Percentiles rank a stretch among this genome's conserved stretches.
These are phyloP conservation scores for Lepilemur septentrionalis DNA, from an alignment of 2,797 vertebrate genomes.

Conservation along the genomic window DNA sequence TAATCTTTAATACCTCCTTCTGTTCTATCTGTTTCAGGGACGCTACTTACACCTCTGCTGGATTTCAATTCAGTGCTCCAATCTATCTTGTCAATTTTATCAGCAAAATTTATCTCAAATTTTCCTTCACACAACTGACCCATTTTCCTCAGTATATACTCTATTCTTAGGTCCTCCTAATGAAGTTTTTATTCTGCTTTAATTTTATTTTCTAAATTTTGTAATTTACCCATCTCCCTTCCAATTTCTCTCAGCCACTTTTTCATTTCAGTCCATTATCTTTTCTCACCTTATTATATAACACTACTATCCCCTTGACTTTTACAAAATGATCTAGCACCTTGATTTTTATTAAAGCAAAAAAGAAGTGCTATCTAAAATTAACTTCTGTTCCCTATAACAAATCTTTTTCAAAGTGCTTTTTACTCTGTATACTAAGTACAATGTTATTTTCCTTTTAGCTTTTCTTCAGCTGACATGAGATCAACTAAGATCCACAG, in stretches of 20 bases:
- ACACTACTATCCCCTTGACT: neutral
- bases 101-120: constrained; percentile 2
- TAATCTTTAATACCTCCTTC: neutral
- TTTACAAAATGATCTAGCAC: neutral
- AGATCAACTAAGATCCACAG: neutral
- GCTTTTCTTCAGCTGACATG: neutral
- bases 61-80: constrained; percentile 23
- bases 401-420: neutral
- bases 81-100: neutral
- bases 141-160: neutral
- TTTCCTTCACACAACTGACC: neutral
- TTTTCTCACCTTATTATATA: neutral
- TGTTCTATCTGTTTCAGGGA: neutral
- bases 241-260: neutral
- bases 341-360: constrained; percentile 19
- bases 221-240: neutral
- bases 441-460: neutral
- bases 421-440: constrained; percentile 40
- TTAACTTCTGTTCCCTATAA: neutral
- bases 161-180: constrained; percentile 1
- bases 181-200: neutral
- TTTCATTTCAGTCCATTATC: constrained; percentile 1
- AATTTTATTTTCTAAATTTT: neutral
- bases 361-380: neutral
- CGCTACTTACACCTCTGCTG: neutral